Conservation (phyloP, 2,113 vertebrate species). For the Mesembrinibis cayennensis region DNA sequence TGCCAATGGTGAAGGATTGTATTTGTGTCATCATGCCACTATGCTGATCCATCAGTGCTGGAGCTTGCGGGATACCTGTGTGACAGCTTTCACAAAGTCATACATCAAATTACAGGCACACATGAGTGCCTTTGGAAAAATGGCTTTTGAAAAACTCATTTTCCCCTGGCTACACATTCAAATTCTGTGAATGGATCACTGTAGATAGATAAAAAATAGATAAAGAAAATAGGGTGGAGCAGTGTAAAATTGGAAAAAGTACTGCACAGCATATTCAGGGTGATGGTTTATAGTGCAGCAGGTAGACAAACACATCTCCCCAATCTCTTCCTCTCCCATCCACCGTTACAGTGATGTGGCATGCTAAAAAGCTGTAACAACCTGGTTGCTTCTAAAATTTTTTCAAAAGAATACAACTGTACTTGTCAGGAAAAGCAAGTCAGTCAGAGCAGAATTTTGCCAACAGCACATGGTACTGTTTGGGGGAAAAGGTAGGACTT, state of each 20-base stretch:
- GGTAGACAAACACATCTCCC: background rate
- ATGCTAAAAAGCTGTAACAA: background rate
- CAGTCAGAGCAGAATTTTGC: background rate
- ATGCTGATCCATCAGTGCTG: conserved; percentile 25
- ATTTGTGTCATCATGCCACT: conserved; percentile 9
- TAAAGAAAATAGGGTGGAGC: background rate
- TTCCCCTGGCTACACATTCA: background rate
- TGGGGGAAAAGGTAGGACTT: background rate
- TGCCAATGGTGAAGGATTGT: conserved; percentile 14
- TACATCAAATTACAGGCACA: conserved; percentile 30
- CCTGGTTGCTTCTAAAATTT: background rate
- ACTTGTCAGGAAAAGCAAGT: background rate
- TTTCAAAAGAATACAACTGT: background rate
- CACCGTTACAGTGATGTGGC: background rate
- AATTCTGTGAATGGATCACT: background rate
- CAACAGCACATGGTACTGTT: background rate
- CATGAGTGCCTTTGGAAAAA: background rate
- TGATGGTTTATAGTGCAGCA: background rate
- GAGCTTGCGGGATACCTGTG: background rate
- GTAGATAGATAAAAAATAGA: background rate
- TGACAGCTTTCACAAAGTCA: conserved; percentile 56
- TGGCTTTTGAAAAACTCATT: background rate
- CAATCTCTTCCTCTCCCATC: background rate
- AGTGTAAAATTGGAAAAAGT: background rate
- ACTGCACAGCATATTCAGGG: background rate